Percentiles rank a stretch among this genome's conserved stretches.
Evolutionary conservation across 2,113 vertebrate genomes (phyloP).

Genomic region (Lethenteron reissneri): DNA sequence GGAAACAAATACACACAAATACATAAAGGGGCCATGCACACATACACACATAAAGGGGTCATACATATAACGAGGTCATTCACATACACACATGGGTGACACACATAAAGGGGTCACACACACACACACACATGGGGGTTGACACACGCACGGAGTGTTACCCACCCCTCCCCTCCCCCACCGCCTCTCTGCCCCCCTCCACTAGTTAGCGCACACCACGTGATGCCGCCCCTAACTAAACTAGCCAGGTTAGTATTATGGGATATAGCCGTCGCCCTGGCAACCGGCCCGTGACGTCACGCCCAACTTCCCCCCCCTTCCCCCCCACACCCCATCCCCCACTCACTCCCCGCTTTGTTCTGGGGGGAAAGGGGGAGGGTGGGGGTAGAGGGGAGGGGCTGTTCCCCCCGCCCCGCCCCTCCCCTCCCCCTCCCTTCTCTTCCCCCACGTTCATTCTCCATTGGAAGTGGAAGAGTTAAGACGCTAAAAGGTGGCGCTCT

Average conservation of each 20-base stretch:
- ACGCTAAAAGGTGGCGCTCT: no score
- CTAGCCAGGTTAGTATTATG: constrained; percentile 1
- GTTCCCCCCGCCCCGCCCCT: neutral
- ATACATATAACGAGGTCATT: no score
- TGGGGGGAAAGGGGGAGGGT: constrained; percentile 2
- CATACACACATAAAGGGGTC: no score
- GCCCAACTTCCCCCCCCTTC: neutral
- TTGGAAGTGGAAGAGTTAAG: no score
- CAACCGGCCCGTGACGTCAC: constrained; percentile 5
- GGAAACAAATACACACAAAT: no score
- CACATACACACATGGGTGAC: no score
- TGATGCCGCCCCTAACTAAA: constrained; percentile 1
- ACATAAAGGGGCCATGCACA: no score
- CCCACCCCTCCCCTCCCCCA: no score
- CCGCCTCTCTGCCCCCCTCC: no score
- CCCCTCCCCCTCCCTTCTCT: neutral
- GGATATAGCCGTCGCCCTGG: neutral
- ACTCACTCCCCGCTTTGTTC: neutral
- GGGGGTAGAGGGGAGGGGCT: constrained; percentile 2
- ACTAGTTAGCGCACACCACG: neutral
- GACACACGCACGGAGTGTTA: neutral
- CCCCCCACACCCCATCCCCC: neutral
- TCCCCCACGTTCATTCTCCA: no score
- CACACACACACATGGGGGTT: no score
- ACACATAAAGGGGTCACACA: neutral